Conservation (phyloP, 1,140 invertebrate species). For the Drosophila biarmipes region DNA sequence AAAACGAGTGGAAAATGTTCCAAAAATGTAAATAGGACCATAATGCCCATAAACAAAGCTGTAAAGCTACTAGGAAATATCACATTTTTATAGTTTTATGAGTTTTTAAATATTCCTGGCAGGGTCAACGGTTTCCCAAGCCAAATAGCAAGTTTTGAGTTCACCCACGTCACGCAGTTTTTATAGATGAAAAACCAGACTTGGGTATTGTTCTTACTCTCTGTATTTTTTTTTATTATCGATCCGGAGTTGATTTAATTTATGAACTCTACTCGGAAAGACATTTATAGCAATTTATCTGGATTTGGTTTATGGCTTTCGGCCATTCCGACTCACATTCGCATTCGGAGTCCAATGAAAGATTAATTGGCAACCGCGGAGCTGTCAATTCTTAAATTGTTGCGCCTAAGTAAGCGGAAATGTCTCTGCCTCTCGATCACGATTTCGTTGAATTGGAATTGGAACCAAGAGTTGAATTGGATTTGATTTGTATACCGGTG, state of each 20-base stretch:
- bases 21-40: background rate
- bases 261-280: slow-evolving; percentile 73
- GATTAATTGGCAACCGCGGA: slow-evolving; percentile 69
- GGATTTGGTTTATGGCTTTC: slow-evolving; percentile 62
- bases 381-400: slow-evolving; percentile 73
- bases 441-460: slow-evolving; percentile 24
- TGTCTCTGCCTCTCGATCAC: slow-evolving; percentile 40
- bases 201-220: slow-evolving; percentile 1
- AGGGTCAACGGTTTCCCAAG: slow-evolving; percentile 31
- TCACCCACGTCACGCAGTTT: slow-evolving; percentile 23
- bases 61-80: slow-evolving; percentile 1
- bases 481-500: slow-evolving; percentile 2
- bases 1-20: too few species aligned
- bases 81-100: background rate
- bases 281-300: slow-evolving; percentile 80
- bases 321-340: slow-evolving; percentile 29
- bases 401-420: slow-evolving; percentile 79
- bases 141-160: slow-evolving; percentile 4
- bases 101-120: slow-evolving; percentile 13
- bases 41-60: background rate
- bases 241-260: slow-evolving; percentile 64
- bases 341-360: slow-evolving; percentile 33
- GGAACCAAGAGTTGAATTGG: background rate
- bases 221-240: slow-evolving; percentile 47
- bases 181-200: slow-evolving; percentile 31